phyloP scores from a whole-genome alignment of 2,797 vertebrate species.

The Apogon talboti region DNA sequence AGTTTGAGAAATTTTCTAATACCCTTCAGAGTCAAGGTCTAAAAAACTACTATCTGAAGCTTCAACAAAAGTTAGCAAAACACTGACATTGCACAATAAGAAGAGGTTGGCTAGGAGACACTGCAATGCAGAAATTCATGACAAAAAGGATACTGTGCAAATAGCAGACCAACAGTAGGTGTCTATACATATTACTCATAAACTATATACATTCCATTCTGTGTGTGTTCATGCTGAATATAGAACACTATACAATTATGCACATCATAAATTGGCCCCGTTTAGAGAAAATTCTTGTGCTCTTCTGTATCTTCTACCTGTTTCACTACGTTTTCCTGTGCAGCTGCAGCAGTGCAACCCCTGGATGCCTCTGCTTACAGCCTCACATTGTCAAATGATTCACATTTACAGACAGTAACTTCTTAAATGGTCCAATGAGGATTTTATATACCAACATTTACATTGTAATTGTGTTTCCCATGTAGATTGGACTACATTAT shows the following conservation, averaged over 20 bases:
- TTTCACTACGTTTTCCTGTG: constrained; percentile 17
- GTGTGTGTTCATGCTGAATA: constrained; percentile 3
- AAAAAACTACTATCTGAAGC: too few relatives aligned
- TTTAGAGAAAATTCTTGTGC: constrained; percentile 27
- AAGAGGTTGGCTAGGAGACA: too few relatives aligned
- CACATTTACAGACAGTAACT: neutral
- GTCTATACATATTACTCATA: too few relatives aligned
- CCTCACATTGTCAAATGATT: neutral
- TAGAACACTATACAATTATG: constrained; percentile 18
- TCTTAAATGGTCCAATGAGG: constrained; percentile 7
- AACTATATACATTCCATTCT: too few relatives aligned
- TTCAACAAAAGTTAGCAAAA: too few relatives aligned
- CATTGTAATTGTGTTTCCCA: neutral
- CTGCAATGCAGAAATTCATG: too few relatives aligned
- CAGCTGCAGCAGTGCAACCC: constrained; percentile 1
- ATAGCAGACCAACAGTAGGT: too few relatives aligned
- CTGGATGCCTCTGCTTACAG: neutral
- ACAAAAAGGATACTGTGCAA: too few relatives aligned
- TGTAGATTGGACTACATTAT: too few relatives aligned
- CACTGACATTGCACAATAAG: too few relatives aligned
- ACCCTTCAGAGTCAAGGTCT: too few relatives aligned
- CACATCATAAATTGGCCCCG: constrained; percentile 45
- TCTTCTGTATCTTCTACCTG: neutral
- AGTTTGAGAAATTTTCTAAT: too few relatives aligned
- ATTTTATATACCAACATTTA: neutral